A percentile compares a stretch with the other conserved stretches of the same genome.
Evolutionary conservation across 2,113 vertebrate genomes (phyloP).

Genomic region (Pungitius pungitius): DNA sequence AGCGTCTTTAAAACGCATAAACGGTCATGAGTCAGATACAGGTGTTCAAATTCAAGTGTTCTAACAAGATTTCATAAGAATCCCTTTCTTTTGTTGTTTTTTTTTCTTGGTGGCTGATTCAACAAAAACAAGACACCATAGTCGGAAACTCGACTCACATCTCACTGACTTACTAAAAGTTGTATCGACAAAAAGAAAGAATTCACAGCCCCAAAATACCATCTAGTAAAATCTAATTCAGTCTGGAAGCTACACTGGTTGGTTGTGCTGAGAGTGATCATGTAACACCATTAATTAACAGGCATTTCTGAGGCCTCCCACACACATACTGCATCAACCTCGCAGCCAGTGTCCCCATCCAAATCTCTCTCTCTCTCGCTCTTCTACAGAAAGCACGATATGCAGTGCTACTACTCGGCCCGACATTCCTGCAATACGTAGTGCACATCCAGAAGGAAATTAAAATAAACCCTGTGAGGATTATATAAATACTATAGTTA

Average conservation of each 20-base stretch:
- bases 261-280: slow-evolving; percentile 60
- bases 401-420: slow-evolving; percentile 51
- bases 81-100: neutral
- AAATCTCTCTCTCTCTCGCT: slow-evolving; percentile 49
- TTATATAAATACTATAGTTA: slow-evolving; percentile 10
- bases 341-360: slow-evolving; percentile 72
- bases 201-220: slow-evolving; percentile 43
- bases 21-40: neutral
- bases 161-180: neutral
- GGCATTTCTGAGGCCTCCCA: slow-evolving; percentile 73
- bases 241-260: slow-evolving; percentile 50
- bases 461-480: slow-evolving; percentile 1
- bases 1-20: neutral
- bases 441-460: neutral
- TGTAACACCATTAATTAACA: slow-evolving; percentile 77
- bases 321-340: slow-evolving; percentile 73
- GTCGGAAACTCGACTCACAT: neutral
- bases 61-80: neutral
- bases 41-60: neutral
- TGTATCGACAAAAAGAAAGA: neutral
- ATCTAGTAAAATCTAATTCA: slow-evolving; percentile 42
- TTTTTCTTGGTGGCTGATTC: neutral
- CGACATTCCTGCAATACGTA: slow-evolving; percentile 11
- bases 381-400: slow-evolving; percentile 39
- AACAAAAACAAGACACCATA: neutral